Evolutionary conservation across 2,797 vertebrate species (phyloP), one percentile per base, ranked within the genome.

Genomic region (Odontamblyopus lacepedii): DNA sequence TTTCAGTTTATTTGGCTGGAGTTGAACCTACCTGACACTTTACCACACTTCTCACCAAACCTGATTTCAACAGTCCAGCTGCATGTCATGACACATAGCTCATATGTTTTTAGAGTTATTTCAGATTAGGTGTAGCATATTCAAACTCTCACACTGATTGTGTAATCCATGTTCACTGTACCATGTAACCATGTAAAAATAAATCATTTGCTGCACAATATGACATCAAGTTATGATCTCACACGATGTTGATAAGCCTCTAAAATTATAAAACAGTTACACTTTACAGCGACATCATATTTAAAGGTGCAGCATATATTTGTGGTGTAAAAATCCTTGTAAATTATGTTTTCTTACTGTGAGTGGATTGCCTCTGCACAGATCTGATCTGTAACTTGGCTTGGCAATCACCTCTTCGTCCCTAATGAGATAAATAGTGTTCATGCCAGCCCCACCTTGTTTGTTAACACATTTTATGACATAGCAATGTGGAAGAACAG

Each of bases 111-210:
- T 27, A 55, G n/a, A 35, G 48, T 23, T 32, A 32, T 50, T 63
- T 55, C 30, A 30, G 6, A 57, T 11, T 57, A 57, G 55, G n/a
- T 57, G 23, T 9, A 57, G 55, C 19, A 9, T 5, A 59, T 27
- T 59, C 23, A 59, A 27, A 3, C 56, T 9, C 13, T 59, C 4
- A 13, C 53, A 57, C 41, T 67, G 26, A 72, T 50, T 53, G 15
- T 67, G 41, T 71, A 35, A 65, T 23, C 60, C 55, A 69, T 26
- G 67, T 29, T 75, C 15, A 41, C 69, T 71, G 61, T 75, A 44
- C 69, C 82, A 72, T 66, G 53, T 79, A 77, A 35, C 69, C 82
- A 72, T 66, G 53, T 78, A 32, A 12, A 44, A 61, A 61, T 32
- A 3, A 29, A 60, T 30, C 1, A 16, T 60, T 60, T 60, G 27